Evolutionary conservation across 2,113 vertebrate species (phyloP), one percentile per base, ranked within the genome.

Genomic region (Vulpes vulpes): DNA sequence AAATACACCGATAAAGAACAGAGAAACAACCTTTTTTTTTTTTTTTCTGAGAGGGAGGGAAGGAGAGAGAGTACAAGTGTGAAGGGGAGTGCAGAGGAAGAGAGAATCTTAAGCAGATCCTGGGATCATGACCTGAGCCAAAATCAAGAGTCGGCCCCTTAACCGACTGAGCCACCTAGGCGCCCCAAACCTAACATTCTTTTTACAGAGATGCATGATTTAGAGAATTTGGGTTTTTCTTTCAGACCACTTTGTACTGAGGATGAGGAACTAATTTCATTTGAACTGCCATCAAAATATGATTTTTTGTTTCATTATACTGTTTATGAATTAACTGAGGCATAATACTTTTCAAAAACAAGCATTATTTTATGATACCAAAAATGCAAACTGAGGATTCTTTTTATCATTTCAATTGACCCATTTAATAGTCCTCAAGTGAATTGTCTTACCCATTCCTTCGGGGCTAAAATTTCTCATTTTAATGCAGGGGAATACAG

Each of bases 281-380:
- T 94, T 81, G 57, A 97, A 76, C 27, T 89, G 35, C 65, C 12
- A 38, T 76, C n/a, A 80, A 95, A 89, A 87, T 23, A 27, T 8
- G 1, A 27, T n/a, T 84, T 86, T 85, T 51, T 23, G 25, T 89
- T 90, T 90, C 51, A 60, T 86, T 59, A 51, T 85, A 74, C 32
- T 62, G 20, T 65, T 93, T 80, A 14, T 76, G 59, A 91, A 93
- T 78, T 81, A 91, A 9, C 5, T 93, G 71, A 97, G 25, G 14
- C 49, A 93, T 16, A 35, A 91, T 57, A 65, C 30, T 92, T 83
- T 89, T 15, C 25, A 49, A 60, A 74, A 73, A 67, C 55, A 83
- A 71, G 16, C 64, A 89, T 89, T 82, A 64, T 22, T 79, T 78
- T 64, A 38, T 35, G 8, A 85, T 43, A 71, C 1, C 64, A 91